phyloP scores from a whole-genome alignment of 1,140 invertebrate genomes.

The Plectrocnemia conspersa region DNA sequence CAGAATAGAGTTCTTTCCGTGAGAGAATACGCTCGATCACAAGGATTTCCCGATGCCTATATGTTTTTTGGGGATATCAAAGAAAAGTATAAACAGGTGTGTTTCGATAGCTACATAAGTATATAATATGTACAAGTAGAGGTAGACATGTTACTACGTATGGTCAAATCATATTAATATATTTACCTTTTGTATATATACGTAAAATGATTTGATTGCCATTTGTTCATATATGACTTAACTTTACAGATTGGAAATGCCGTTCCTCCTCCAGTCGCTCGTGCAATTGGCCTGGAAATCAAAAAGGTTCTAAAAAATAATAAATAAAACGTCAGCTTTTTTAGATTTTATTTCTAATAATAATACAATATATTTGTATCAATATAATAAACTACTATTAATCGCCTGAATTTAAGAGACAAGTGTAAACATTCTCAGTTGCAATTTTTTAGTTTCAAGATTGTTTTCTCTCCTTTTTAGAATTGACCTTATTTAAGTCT shows the following conservation, averaged over 20 bases:
- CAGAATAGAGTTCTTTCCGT: constrained; percentile 73
- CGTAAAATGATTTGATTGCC: background rate
- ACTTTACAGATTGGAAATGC: constrained; percentile 60
- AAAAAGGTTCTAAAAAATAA: background rate
- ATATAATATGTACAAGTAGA: background rate
- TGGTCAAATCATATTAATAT: background rate
- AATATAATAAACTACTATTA: too few relatives aligned
- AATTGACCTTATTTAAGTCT: too few relatives aligned
- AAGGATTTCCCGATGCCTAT: constrained; percentile 73
- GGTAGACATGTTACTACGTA: background rate
- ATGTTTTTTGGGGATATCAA: constrained; percentile 63
- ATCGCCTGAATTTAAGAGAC: too few relatives aligned
- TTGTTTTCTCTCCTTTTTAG: too few relatives aligned
- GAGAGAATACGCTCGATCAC: constrained; percentile 72
- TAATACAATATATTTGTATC: too few relatives aligned
- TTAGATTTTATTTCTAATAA: too few relatives aligned
- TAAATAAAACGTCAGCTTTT: too few relatives aligned
- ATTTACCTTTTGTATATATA: background rate
- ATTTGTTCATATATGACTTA: background rate
- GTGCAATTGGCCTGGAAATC: constrained; percentile 65
- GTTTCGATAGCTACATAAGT: too few relatives aligned
- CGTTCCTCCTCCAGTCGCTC: constrained; percentile 69
- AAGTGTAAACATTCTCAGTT: too few relatives aligned
- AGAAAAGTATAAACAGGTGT: constrained; percentile 69
- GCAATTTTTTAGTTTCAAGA: too few relatives aligned